These are phyloP conservation scores for Sinocyclocheilus rhinocerous DNA, from an alignment of 2,113 vertebrate species.

Conservation along the genomic window DNA sequence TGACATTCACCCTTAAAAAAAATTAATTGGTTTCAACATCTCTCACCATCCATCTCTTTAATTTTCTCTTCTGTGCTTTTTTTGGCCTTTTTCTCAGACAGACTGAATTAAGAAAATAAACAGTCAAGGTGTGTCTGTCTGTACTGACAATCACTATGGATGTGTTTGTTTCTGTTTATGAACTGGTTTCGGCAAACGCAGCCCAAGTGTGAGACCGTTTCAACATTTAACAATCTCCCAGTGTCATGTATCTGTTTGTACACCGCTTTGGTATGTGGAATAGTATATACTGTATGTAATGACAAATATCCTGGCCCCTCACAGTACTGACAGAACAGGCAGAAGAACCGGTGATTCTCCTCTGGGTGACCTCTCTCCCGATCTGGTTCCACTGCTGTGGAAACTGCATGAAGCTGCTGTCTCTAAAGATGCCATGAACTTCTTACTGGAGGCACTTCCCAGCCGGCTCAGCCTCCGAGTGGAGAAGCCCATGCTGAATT, in stretches of 20 bases:
- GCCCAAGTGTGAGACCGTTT: not conserved
- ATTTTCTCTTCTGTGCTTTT: not conserved
- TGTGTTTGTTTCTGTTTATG: not conserved
- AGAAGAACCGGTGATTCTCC: constrained; percentile 16
- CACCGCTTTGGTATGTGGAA: not conserved
- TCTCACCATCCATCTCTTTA: not conserved
- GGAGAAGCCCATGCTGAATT: constrained; percentile 65
- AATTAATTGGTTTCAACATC: not conserved
- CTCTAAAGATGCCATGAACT: constrained; percentile 78
- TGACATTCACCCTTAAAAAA: not conserved
- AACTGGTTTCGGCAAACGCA: not conserved
- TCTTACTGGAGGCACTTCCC: constrained; percentile 80
- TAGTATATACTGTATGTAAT: too few relatives aligned
- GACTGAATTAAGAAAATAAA: not conserved
- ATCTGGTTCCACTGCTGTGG: not conserved
- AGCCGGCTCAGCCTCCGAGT: constrained; percentile 76
- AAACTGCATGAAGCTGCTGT: constrained; percentile 62
- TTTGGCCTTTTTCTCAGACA: not conserved
- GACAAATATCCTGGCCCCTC: not conserved
- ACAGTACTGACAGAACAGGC: not conserved
- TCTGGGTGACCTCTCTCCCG: constrained; percentile 45
- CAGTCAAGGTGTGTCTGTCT: constrained; percentile 16
- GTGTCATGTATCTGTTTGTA: not conserved
- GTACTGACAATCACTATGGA: not conserved
- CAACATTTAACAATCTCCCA: not conserved